Percentiles rank a stretch among this genome's conserved stretches.
Evolutionary conservation across 2,888 invertebrate species (phyloP).

Genomic region (Hemaris fuciformis): DNA sequence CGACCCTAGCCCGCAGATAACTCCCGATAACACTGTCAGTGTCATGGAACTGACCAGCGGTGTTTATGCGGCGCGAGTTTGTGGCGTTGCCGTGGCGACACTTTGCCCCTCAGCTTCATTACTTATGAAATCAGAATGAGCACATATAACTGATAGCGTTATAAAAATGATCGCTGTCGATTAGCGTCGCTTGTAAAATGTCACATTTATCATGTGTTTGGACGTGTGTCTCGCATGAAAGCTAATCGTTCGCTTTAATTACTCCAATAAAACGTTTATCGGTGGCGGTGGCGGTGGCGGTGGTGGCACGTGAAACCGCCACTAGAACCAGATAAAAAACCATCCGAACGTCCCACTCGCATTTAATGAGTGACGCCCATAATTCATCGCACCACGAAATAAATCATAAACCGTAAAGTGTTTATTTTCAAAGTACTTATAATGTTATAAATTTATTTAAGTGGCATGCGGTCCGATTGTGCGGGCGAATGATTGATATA

Average conservation of each 20-base stretch:
- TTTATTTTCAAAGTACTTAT: slow-evolving; percentile 80
- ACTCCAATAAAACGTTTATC: slow-evolving; percentile 78
- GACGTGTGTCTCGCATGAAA: slow-evolving; percentile 60
- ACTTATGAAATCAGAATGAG: slow-evolving; percentile 47
- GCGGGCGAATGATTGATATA: slow-evolving; percentile 74
- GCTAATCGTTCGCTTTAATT: slow-evolving; percentile 73
- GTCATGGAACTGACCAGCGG: slow-evolving; percentile 73
- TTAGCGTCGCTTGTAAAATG: slow-evolving; percentile 55
- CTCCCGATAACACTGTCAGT: slow-evolving; percentile 54
- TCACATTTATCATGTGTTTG: slow-evolving; percentile 68
- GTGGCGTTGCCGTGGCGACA: slow-evolving; percentile 1
- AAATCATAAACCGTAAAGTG: slow-evolving; percentile 80
- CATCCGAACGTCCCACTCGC: slow-evolving; percentile 60
- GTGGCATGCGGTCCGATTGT: slow-evolving; percentile 77
- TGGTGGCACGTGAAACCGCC: slow-evolving; percentile 71
- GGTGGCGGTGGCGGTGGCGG: slow-evolving; percentile 54
- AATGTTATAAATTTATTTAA: slow-evolving; percentile 81
- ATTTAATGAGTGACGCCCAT: slow-evolving; percentile 68
- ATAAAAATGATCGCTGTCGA: slow-evolving; percentile 56
- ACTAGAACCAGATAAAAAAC: slow-evolving; percentile 62
- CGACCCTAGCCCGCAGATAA: slow-evolving; percentile 66
- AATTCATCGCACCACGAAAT: slow-evolving; percentile 76
- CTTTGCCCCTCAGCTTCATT: not conserved
- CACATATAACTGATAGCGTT: slow-evolving; percentile 48
- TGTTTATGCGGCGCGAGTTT: slow-evolving; percentile 41